A percentile compares a stretch with the other conserved stretches of the same genome.
Conservation (phyloP, 2,888 invertebrate species). For the Bedellia somnulentella region DNA sequence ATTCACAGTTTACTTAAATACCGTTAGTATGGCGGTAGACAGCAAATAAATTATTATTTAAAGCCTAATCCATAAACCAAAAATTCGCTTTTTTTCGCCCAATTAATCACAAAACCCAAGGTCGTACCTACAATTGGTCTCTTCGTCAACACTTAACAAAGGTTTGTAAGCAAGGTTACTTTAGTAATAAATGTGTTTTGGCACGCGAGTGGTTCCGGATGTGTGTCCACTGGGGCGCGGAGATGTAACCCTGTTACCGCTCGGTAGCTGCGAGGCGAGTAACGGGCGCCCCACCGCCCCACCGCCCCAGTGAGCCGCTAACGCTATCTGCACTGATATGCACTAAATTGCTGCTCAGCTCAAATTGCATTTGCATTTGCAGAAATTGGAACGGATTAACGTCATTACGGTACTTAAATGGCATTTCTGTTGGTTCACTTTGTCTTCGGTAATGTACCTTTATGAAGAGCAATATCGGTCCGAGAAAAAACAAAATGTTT, state of each 20-base stretch:
- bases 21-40: too few species aligned
- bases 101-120: too few species aligned
- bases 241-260: constrained; percentile 24
- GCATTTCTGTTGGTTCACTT: background rate
- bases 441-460: background rate
- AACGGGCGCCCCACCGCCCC: constrained; percentile 36
- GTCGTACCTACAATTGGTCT: too few species aligned
- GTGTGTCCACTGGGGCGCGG: constrained; percentile 18
- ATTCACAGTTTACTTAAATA: too few species aligned
- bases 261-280: constrained; percentile 19
- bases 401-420: background rate
- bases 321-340: background rate
- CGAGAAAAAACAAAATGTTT: background rate
- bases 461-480: background rate
- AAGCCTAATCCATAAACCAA: too few species aligned
- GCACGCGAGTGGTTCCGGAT: constrained; percentile 12
- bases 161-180: constrained; percentile 1
- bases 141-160: too few species aligned
- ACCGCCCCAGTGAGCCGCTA: constrained; percentile 9
- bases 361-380: background rate
- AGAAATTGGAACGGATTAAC: background rate
- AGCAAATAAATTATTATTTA: too few species aligned
- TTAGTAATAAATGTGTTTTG: background rate
- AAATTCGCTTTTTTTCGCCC: too few species aligned
- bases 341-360: background rate